Evolutionary conservation across 2,888 invertebrate species (phyloP).

Genomic region (Aradus depressus): DNA sequence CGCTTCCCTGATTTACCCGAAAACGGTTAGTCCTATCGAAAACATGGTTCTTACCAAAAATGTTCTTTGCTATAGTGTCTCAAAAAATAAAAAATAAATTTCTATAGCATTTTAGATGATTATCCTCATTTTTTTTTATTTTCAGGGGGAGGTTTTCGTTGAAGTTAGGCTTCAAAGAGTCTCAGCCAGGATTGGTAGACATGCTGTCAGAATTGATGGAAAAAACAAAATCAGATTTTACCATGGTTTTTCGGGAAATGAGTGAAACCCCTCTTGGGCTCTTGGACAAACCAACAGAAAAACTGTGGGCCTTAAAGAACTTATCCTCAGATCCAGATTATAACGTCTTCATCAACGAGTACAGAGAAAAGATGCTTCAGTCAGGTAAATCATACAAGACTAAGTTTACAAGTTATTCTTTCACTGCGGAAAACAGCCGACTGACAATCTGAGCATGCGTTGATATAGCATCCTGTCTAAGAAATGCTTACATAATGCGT

Average conservation of each 20-base stretch:
- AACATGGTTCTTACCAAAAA: no score
- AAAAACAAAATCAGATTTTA: conserved; percentile 53
- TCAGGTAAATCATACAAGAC: conserved; percentile 19
- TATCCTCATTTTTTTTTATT: conserved; percentile 7
- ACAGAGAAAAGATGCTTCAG: conserved; percentile 37
- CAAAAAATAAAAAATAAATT: no score
- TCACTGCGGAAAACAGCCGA: no score
- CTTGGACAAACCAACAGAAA: conserved; percentile 37
- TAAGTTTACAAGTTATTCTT: not conserved
- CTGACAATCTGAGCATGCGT: no score
- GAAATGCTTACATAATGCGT: no score
- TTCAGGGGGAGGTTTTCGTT: conserved; percentile 37
- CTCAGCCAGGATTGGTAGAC: conserved; percentile 42
- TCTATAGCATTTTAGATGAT: no score
- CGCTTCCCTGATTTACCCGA: no score
- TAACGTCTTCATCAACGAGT: conserved; percentile 43
- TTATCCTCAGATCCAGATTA: conserved; percentile 41
- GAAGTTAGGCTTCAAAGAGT: conserved; percentile 46
- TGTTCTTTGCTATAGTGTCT: no score
- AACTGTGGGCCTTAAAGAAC: conserved; percentile 44
- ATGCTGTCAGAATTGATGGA: conserved; percentile 50
- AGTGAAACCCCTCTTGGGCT: conserved; percentile 41
- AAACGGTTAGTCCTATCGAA: no score
- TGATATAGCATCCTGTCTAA: no score
- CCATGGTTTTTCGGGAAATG: conserved; percentile 47